Evolutionary conservation across 2,888 invertebrate genomes (phyloP).

Genomic region (Acronicta aceris): DNA sequence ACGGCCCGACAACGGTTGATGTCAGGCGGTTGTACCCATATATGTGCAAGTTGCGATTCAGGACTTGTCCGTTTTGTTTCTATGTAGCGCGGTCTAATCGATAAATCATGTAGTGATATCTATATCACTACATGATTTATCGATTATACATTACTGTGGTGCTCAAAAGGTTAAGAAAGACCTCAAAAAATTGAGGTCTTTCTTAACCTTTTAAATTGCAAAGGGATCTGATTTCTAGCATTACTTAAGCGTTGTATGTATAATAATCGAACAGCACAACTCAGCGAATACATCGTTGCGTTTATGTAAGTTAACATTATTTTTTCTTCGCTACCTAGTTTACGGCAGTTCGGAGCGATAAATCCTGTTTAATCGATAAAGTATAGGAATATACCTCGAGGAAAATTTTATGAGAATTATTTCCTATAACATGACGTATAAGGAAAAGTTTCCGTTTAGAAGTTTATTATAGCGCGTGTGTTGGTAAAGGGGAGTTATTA

Average conservation of each 20-base stretch:
- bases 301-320: slow-evolving; percentile 24
- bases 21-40: too few relatives aligned
- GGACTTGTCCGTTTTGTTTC: too few relatives aligned
- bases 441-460: slow-evolving; percentile 19
- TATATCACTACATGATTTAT: too few relatives aligned
- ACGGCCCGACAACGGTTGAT: too few relatives aligned
- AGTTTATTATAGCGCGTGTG: slow-evolving; percentile 13
- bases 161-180: too few relatives aligned
- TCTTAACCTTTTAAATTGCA: too few relatives aligned
- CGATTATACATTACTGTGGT: too few relatives aligned
- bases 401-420: slow-evolving; percentile 26
- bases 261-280: slow-evolving; percentile 12
- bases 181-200: too few relatives aligned
- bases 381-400: slow-evolving; percentile 4
- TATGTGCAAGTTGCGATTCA: too few relatives aligned
- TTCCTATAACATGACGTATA: slow-evolving; percentile 9
- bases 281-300: slow-evolving; percentile 12
- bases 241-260: not conserved
- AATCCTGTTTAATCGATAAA: slow-evolving; percentile 39
- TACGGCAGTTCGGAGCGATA: slow-evolving; percentile 13
- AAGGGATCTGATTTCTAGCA: too few relatives aligned
- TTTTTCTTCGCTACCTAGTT: slow-evolving; percentile 18
- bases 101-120: too few relatives aligned
- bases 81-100: too few relatives aligned
- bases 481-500: not conserved